Base-by-base conservation (phyloP, 2,113 vertebrate genomes). In the Alectura lathami region DNA sequence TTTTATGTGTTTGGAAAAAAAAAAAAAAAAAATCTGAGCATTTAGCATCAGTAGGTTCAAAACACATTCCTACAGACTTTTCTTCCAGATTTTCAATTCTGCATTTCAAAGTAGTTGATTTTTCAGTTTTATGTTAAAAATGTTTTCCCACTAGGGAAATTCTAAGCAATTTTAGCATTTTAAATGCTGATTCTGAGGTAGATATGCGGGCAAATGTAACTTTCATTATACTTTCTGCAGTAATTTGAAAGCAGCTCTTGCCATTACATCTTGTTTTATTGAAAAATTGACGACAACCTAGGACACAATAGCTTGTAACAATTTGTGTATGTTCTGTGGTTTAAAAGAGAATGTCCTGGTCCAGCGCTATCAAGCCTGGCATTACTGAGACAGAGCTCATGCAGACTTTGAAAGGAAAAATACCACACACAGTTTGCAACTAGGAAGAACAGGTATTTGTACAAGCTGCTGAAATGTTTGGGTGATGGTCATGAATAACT, bases 121-220 rank as follows among this genome's bases (percentile, higher is more conserved):
- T 74, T 63, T 88, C 83, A 75, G 63, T 83, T 89, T 94, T 72
- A 77, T 53, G 29, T 57, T 93, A 48, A 22, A 22, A 45, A 8
- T 43, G 17, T 54, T 94, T 89, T 57, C 82, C 88, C 87, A 78
- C 24, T 86, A 83, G 72, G n/a, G 83, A n/a, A n/a, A 75, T 45
- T 68, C 59, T 48, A 91, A 96, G 85, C 86, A 91, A 94, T 88
- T 89, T 94, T 77, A 78, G 79, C 66, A 47, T 81, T 96, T 86
- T 83, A 83, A 83, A 95, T 89, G 38, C 68, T 93, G 82, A 80
- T 94, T 85, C 34, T 80, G 72, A 88, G 23, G 42, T 83, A 89
- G 8, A 74, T 78, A 69, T 69, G 34, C 62, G 18, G 36, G 43
- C 17, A 89, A 94, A 94, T 74, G 54, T 40, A 88, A 47, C 47